These are phyloP conservation scores for Phoxinus dragarum DNA, from an alignment of 2,797 vertebrate species.

Conservation along the genomic window DNA sequence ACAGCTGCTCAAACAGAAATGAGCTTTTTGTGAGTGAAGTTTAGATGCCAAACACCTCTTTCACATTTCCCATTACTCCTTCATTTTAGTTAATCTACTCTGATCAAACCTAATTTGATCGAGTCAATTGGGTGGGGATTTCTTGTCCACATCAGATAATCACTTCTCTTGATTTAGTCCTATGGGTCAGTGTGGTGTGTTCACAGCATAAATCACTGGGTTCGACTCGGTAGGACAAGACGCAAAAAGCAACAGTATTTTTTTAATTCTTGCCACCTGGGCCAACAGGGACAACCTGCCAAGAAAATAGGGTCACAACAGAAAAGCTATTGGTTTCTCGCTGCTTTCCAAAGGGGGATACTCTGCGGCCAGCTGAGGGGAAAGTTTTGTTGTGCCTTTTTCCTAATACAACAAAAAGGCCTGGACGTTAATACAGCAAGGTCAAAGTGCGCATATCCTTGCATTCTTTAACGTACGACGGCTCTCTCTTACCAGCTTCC, in stretches of 20 bases:
- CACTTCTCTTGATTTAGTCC: constrained; percentile 54
- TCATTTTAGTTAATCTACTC: constrained; percentile 53
- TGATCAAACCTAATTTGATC: constrained; percentile 60
- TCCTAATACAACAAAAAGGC: not conserved
- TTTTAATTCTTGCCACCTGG: constrained; percentile 19
- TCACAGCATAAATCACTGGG: constrained; percentile 37
- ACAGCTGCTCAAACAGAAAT: constrained; percentile 1
- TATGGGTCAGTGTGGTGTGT: constrained; percentile 46
- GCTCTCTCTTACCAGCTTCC: not conserved
- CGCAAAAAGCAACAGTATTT: constrained; percentile 29
- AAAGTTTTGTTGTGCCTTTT: not conserved
- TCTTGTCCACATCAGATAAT: constrained; percentile 58
- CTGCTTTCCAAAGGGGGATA: not conserved
- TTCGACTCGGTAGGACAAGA: constrained; percentile 23
- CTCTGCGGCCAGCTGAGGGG: not conserved
- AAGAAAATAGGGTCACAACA: constrained; percentile 22
- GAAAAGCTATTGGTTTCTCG: not conserved
- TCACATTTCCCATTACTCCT: constrained; percentile 46
- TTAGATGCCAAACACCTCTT: constrained; percentile 45
- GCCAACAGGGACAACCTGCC: constrained; percentile 13
- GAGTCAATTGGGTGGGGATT: constrained; percentile 61
- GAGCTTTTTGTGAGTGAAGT: constrained; percentile 23
- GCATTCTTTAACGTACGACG: constrained; percentile 17
- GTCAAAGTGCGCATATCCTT: constrained; percentile 42
- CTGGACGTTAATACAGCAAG: constrained; percentile 39